Base-by-base conservation (phyloP, 1,140 invertebrate genomes). In the Cylas formicarius region DNA sequence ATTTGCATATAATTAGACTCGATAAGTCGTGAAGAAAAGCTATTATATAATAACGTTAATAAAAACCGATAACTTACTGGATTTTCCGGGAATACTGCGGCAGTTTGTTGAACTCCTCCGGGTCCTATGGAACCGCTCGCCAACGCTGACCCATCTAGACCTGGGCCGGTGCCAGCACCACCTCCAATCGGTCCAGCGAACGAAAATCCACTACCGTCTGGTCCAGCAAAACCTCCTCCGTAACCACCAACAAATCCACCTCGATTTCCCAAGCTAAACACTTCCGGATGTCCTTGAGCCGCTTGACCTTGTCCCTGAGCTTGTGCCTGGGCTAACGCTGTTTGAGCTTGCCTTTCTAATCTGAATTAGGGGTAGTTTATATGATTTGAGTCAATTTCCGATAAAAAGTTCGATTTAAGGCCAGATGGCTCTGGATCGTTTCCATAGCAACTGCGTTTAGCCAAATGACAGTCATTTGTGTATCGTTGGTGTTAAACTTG, bases 61-160 rank as follows among this genome's bases (percentile, higher is more conserved):
- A n/a, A n/a, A n/a, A n/a, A n/a, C n/a, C n/a, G n/a, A 34, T 13
- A 22, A 61, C 67, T 69, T 67, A 78, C 77, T 22, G 70, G 66
- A 64, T 75, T 78, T 45, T 63, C 58, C 2, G 77, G 77, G 51
- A 60, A 72, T 9, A 78, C 71, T 16, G 58, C 63, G 27, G 75
- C 76, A 10, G 70, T 61, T 56, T 78, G 76, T 27, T 71, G 69
- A 19, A 59, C 60, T 29, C 66, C 73, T 16, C 66, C 70, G 1
- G 74, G 70, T 27, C 70, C 73, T 19, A 69, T 63, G 4, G 63
- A 65, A 2, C 64, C 69, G 44, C 61, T 56, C 7, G 70, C 61
- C 11, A 57, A 52, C 9, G 69, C 68, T n/a, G n/a, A n/a, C 8
- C 43, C 50, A 19, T 43, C 33, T 1, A 24, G 18, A 14, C 18